These are phyloP conservation scores for Orthonevra nobilis DNA, from an alignment of 2,888 invertebrate genomes.

Conservation along the genomic window DNA sequence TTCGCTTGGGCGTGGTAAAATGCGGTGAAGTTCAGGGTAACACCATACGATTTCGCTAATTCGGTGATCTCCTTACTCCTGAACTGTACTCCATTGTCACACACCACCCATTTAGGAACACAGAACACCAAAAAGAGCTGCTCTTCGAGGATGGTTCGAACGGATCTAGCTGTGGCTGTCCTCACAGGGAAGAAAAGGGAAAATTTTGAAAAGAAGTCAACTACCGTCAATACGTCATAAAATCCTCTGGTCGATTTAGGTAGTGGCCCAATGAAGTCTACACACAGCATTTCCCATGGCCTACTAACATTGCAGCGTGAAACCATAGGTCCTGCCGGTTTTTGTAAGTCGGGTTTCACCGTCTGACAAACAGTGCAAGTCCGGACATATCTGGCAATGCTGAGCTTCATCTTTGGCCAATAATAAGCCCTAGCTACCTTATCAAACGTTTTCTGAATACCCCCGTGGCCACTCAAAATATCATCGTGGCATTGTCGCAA, in stretches of 20 bases:
- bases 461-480: too few relatives aligned
- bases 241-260: slow-evolving; percentile 12
- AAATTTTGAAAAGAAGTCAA: slow-evolving; percentile 26
- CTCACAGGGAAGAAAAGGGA: slow-evolving; percentile 20
- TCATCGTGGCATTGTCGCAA: slow-evolving; percentile 6
- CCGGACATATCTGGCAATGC: slow-evolving; percentile 6
- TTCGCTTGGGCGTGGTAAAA: too few relatives aligned
- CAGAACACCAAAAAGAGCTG: too few relatives aligned
- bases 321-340: slow-evolving; percentile 13
- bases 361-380: slow-evolving; percentile 15
- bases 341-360: slow-evolving; percentile 5
- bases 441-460: slow-evolving; percentile 15
- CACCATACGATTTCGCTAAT: too few relatives aligned
- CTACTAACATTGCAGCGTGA: not conserved
- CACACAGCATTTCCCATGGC: too few relatives aligned
- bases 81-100: too few relatives aligned
- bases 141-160: too few relatives aligned
- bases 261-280: too few relatives aligned
- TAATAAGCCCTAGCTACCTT: slow-evolving; percentile 1
- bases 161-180: too few relatives aligned
- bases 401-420: slow-evolving; percentile 23
- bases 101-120: too few relatives aligned
- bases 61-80: too few relatives aligned
- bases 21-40: too few relatives aligned
- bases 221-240: slow-evolving; percentile 18